phyloP scores from a whole-genome alignment of 2,797 vertebrate genomes.

The Eulemur rubriventer region DNA sequence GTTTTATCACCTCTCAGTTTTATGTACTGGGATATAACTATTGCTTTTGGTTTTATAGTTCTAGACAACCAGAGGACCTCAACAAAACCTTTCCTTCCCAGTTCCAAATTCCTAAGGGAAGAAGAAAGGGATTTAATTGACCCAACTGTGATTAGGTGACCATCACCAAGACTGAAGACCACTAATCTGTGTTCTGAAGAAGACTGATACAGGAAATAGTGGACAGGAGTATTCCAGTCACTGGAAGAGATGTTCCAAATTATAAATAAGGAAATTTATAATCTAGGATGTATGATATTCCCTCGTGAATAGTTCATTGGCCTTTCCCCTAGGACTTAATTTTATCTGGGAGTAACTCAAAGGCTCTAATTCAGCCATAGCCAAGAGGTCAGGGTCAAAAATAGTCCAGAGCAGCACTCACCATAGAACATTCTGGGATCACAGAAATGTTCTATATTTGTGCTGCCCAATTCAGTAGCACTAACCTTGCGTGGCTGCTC shows the following conservation, averaged over 20 bases:
- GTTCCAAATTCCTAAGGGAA: not conserved
- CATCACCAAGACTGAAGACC: not conserved
- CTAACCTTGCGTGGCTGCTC: not conserved
- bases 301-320: not conserved
- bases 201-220: not conserved
- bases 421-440: not conserved
- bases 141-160: not conserved
- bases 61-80: not conserved
- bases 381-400: not conserved
- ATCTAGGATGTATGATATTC: not conserved
- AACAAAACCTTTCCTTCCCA: not conserved
- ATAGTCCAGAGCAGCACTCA: not conserved
- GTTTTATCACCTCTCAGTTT: not conserved
- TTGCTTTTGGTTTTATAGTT: not conserved
- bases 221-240: not conserved
- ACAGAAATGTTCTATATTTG: not conserved
- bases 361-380: not conserved
- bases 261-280: not conserved
- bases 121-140: not conserved
- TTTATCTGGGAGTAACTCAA: not conserved
- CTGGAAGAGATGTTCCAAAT: not conserved
- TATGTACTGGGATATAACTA: not conserved
- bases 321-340: not conserved
- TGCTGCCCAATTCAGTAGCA: not conserved
- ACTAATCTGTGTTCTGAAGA: not conserved